These are phyloP conservation scores for Etheostoma spectabile DNA, from an alignment of 2,113 vertebrate genomes.

Conservation along the genomic window DNA sequence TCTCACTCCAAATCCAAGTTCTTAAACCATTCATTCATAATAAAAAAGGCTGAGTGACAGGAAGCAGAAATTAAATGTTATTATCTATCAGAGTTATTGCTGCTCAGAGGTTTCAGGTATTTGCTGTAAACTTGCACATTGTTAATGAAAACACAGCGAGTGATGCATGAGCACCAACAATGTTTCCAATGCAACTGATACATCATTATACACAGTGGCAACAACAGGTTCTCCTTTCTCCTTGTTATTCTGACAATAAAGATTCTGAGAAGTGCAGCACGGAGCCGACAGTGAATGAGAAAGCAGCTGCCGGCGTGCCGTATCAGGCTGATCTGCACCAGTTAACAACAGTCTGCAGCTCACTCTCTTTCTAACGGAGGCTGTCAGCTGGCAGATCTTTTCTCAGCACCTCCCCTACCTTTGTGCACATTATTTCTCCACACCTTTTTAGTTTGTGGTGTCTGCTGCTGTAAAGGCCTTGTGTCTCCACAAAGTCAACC, in stretches of 20 bases:
- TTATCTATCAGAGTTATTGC: not conserved
- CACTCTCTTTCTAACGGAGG: slow-evolving; percentile 44
- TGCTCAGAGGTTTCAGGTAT: not conserved
- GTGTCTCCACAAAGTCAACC: not conserved
- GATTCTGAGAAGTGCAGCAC: not conserved
- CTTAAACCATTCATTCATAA: not conserved
- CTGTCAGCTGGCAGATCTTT: slow-evolving; percentile 54
- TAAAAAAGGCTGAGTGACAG: not conserved
- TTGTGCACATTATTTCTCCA: not conserved
- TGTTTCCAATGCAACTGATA: not conserved
- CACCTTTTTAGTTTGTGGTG: not conserved
- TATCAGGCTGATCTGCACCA: slow-evolving; percentile 60
- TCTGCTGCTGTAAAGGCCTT: not conserved
- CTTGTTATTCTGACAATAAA: not conserved
- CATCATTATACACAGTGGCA: not conserved
- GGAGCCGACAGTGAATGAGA: slow-evolving; percentile 29
- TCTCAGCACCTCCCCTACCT: slow-evolving; percentile 10
- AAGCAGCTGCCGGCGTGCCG: slow-evolving; percentile 41
- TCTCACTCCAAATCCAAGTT: not conserved
- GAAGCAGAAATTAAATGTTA: not conserved
- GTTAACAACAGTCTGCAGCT: slow-evolving; percentile 51
- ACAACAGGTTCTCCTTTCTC: not conserved
- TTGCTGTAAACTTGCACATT: not conserved
- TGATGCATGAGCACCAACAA: not conserved
- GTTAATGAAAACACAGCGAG: not conserved